Evolutionary conservation across 1,140 invertebrate genomes (phyloP).

Genomic region (Dolichoris vasculosae): DNA sequence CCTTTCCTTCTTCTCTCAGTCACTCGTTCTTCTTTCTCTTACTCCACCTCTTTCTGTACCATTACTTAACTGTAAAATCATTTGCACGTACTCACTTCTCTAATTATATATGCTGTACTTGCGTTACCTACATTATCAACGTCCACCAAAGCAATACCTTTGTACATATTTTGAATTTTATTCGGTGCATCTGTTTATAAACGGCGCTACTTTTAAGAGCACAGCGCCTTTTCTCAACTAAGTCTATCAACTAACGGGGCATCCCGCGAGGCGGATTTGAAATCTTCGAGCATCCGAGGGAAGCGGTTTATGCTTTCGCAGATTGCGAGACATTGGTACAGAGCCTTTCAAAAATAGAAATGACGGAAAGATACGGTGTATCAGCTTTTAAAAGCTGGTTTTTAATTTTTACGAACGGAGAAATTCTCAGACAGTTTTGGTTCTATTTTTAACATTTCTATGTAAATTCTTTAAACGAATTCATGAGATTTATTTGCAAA

Average conservation of each 20-base stretch:
- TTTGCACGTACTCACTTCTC: neutral
- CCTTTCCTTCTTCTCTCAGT: neutral
- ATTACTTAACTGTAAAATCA: slow-evolving; percentile 40
- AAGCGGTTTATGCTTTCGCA: neutral
- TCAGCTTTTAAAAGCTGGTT: neutral
- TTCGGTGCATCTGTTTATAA: neutral
- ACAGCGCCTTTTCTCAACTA: neutral
- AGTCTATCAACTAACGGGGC: slow-evolving; percentile 28
- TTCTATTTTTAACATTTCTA: neutral
- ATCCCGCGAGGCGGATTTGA: slow-evolving; percentile 11
- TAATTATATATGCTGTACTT: slow-evolving; percentile 27
- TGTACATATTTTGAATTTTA: slow-evolving; percentile 39
- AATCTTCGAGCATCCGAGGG: neutral
- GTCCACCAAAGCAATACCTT: neutral
- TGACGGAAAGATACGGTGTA: neutral
- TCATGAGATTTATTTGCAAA: neutral
- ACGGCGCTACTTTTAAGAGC: slow-evolving; percentile 2
- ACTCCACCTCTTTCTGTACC: neutral
- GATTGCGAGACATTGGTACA: neutral
- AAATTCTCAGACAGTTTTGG: neutral
- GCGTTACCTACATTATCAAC: slow-evolving; percentile 20
- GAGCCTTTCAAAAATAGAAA: slow-evolving; percentile 32
- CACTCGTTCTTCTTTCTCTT: neutral
- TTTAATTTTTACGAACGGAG: neutral
- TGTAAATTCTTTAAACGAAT: neutral